A percentile compares a stretch with the other conserved stretches of the same genome.
Evolutionary conservation across 2,113 vertebrate species (phyloP).

Genomic region (Cathartes aura): DNA sequence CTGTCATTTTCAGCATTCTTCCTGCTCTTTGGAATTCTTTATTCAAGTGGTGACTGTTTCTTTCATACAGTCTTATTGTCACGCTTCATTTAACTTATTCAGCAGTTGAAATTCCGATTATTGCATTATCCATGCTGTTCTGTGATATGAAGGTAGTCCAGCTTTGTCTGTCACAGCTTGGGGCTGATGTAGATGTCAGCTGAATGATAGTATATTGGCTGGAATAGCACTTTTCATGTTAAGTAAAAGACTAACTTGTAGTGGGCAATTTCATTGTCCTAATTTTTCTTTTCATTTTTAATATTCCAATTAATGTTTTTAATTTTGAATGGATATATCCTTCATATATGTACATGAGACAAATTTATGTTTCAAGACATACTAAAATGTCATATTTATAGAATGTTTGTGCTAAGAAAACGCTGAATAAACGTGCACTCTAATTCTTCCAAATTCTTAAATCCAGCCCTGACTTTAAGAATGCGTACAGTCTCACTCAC

Average conservation of each 20-base stretch:
- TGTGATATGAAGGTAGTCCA: background rate
- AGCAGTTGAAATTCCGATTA: background rate
- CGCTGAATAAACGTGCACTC: background rate
- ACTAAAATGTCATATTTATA: background rate
- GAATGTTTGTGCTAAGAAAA: background rate
- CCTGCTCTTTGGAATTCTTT: background rate
- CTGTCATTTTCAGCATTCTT: background rate
- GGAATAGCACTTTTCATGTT: background rate
- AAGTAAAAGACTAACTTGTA: background rate
- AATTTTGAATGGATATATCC: background rate
- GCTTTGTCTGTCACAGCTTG: background rate
- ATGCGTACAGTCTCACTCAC: fast-evolving
- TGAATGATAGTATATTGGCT: background rate
- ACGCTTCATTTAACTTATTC: background rate
- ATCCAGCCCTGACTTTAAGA: background rate
- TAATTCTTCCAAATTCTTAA: background rate
- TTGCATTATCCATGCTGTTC: background rate
- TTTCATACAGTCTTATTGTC: background rate
- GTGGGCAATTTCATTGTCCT: background rate
- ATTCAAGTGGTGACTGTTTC: background rate
- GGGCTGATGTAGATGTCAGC: background rate
- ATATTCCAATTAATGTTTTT: background rate
- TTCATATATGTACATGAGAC: background rate
- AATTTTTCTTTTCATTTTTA: background rate
- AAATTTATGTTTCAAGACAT: background rate